phyloP scores from a whole-genome alignment of 2,888 invertebrate species.

The Lingula anatina region DNA sequence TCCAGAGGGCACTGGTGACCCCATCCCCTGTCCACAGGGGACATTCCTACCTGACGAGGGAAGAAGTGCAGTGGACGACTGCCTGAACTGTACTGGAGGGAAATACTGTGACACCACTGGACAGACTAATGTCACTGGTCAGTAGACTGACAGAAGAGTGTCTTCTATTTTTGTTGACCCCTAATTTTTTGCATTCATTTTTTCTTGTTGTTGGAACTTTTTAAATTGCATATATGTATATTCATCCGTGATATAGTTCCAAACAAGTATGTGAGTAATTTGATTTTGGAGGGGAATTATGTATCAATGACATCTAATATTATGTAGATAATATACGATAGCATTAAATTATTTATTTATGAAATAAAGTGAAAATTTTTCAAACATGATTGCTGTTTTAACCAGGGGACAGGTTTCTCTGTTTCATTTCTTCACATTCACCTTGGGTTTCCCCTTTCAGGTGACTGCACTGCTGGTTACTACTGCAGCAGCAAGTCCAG shows the following conservation, averaged over 20 bases:
- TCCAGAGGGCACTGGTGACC: slow-evolving; percentile 32
- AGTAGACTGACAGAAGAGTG: neutral
- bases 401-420: too few species aligned
- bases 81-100: slow-evolving; percentile 41
- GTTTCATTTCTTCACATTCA: too few species aligned
- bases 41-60: slow-evolving; percentile 33
- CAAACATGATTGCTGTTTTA: too few species aligned
- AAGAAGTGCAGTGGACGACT: slow-evolving; percentile 17
- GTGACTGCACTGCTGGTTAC: slow-evolving; percentile 33
- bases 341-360: too few species aligned
- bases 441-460: too few species aligned
- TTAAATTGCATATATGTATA: neutral
- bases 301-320: too few species aligned
- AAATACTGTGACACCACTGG: slow-evolving; percentile 36
- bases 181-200: too few species aligned
- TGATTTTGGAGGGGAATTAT: too few species aligned
- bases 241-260: too few species aligned
- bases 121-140: slow-evolving; percentile 38
- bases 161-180: neutral
- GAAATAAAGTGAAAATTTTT: too few species aligned
- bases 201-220: neutral
- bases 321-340: too few species aligned
- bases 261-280: too few species aligned
- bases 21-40: slow-evolving; percentile 38
- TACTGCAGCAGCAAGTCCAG: slow-evolving; percentile 34